Base-by-base conservation (phyloP, 2,797 vertebrate genomes). In the Chelidonichthys spinosus region DNA sequence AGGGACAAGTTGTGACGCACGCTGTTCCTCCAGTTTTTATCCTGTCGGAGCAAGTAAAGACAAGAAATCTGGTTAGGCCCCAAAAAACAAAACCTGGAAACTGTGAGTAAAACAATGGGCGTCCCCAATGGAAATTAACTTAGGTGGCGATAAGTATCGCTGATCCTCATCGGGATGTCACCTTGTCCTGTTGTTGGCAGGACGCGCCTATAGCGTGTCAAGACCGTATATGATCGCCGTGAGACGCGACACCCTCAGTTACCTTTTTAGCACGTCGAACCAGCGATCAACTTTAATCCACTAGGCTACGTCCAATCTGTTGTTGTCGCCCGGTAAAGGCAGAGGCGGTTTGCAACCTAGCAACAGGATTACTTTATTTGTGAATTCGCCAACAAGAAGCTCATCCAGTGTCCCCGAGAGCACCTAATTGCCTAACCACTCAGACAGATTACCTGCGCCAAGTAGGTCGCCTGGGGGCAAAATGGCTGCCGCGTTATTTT, bases 1-100 rank as follows among this genome's bases (percentile, higher is more conserved):
- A 96, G 90, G 35, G 95, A 96, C 66, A 96, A 88, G 91, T 96
- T 96, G 93, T 96, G 96, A 4, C 95, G 91, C 32, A 96, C 95
- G 0, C 96, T 96, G 92, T 96, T 96, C 76, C 94, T 94, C 96
- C 96, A 96, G 50, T 96, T 96, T 90, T 96, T 96, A 86, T 97
- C 96, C 96, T 96, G 91, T 69, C 36, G 59, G 59, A 74, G 47
- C n/a, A 77, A 67, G 40, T n/a, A 63, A 36, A 74, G 14, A 33
- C 25, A 53, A 83, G 15, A 59, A 46, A 71, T 15, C 10, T 44
- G 35, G 15, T 85, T 52, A 77, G 3, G n/a, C 42, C 63, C 25
- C 25, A 25, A 63, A 46, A 42, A 62, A 6, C 10, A 68, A 63
- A 72, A 8, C 33, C 55, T 54, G 6, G 25, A 61, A 58, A 37